phyloP scores from a whole-genome alignment of 2,113 vertebrate genomes.

The Oreochromis tanganicae region DNA sequence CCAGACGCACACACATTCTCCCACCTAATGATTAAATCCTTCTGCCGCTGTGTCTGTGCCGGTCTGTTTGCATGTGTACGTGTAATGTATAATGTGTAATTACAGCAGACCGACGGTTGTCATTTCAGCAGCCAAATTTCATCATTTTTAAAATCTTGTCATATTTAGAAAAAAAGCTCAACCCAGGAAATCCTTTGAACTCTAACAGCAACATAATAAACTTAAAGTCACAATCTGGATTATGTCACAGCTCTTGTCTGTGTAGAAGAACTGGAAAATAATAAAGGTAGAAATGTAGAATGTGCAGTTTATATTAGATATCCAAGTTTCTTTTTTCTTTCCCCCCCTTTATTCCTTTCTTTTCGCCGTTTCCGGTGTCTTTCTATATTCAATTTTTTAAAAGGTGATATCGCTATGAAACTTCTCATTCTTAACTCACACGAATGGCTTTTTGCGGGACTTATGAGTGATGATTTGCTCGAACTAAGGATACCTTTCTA shows the following conservation, averaged over 20 bases:
- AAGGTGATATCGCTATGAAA: neutral
- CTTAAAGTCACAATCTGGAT: neutral
- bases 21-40: slow-evolving; percentile 24
- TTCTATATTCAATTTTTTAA: neutral
- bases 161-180: neutral
- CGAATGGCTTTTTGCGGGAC: neutral
- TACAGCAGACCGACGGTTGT: neutral
- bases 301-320: neutral
- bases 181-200: neutral
- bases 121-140: neutral
- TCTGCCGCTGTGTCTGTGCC: neutral
- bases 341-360: neutral
- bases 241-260: neutral
- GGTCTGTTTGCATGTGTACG: neutral
- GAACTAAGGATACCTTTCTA: neutral
- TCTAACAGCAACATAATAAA: neutral
- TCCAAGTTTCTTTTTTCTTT: fast-evolving
- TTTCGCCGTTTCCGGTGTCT: neutral
- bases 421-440: neutral
- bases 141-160: neutral
- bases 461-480: neutral
- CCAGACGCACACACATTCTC: neutral
- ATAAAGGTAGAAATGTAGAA: neutral
- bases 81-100: neutral
- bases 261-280: neutral